Percentiles rank a stretch among this genome's conserved stretches.
Conservation (phyloP, 2,797 vertebrate genomes). For the Mormyrus proboscirostris region DNA sequence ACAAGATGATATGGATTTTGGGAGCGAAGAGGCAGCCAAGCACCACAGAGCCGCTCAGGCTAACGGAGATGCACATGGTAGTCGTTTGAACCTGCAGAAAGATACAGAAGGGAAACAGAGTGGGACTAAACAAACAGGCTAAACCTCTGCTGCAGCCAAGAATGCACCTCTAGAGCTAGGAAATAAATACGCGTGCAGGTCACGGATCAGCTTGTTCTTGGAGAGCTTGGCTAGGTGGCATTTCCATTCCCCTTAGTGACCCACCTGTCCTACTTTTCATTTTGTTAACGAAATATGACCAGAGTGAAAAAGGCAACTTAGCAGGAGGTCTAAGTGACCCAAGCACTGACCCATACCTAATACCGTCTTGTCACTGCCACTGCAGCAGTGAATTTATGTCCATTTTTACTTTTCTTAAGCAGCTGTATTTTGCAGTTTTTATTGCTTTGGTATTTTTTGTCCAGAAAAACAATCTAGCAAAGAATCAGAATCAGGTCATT, state of each 20-base stretch:
- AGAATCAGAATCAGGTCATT: not conserved
- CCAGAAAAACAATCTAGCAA: not conserved
- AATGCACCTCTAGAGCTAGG: not conserved
- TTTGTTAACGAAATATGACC: slow-evolving; percentile 10
- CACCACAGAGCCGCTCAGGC: slow-evolving; percentile 78
- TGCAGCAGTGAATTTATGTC: not conserved
- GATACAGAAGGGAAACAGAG: not conserved
- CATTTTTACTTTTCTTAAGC: not conserved
- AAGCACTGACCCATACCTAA: not conserved
- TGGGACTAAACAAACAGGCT: not conserved
- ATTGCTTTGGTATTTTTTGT: not conserved
- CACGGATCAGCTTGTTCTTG: not conserved
- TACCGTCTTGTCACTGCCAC: not conserved
- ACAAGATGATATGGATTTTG: slow-evolving; percentile 81
- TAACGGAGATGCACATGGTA: slow-evolving; percentile 82
- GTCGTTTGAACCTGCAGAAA: slow-evolving; percentile 76
- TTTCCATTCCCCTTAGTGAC: not conserved
- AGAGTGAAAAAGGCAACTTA: not conserved
- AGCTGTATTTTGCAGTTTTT: not conserved
- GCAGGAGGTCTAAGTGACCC: not conserved
- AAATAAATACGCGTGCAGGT: not conserved
- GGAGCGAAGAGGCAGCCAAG: slow-evolving; percentile 80
- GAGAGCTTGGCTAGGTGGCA: not conserved
- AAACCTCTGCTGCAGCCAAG: not conserved
- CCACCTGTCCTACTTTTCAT: slow-evolving; percentile 3